phyloP scores from a whole-genome alignment of 2,888 invertebrate species.

The Cheilosia scutellata region DNA sequence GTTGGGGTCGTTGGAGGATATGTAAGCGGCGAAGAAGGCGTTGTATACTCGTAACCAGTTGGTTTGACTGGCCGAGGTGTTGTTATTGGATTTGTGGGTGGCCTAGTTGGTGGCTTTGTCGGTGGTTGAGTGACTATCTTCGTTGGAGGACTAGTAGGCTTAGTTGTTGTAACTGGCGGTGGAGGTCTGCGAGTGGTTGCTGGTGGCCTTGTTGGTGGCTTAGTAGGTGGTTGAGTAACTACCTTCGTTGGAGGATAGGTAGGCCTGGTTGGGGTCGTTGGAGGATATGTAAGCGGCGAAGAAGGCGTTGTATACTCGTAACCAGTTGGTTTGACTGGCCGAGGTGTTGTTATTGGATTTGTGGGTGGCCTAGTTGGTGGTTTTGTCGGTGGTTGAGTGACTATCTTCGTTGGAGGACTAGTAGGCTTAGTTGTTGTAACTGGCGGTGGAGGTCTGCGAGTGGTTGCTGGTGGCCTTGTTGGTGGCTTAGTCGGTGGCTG shows the following conservation, averaged over 20 bases:
- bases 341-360: conserved; percentile 64
- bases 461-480: conserved; percentile 14
- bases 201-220: not conserved
- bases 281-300: conserved; percentile 1
- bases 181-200: conserved; percentile 13
- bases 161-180: conserved; percentile 44
- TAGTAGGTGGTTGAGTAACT: not conserved
- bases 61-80: not conserved
- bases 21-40: too few relatives aligned
- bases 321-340: conserved; percentile 34
- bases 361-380: conserved; percentile 44
- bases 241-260: conserved; percentile 25
- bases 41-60: too few relatives aligned
- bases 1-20: conserved; percentile 8
- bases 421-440: conserved; percentile 45
- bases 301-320: not conserved
- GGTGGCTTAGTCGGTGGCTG: conserved; percentile 21
- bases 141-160: conserved; percentile 28
- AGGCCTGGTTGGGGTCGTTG: conserved; percentile 55
- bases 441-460: conserved; percentile 21
- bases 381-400: conserved; percentile 50
- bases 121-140: conserved; percentile 7
- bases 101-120: conserved; percentile 3
- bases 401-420: not conserved
- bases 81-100: conserved; percentile 26